phyloP scores from a whole-genome alignment of 2,888 invertebrate species.

The Melanargia galathea region DNA sequence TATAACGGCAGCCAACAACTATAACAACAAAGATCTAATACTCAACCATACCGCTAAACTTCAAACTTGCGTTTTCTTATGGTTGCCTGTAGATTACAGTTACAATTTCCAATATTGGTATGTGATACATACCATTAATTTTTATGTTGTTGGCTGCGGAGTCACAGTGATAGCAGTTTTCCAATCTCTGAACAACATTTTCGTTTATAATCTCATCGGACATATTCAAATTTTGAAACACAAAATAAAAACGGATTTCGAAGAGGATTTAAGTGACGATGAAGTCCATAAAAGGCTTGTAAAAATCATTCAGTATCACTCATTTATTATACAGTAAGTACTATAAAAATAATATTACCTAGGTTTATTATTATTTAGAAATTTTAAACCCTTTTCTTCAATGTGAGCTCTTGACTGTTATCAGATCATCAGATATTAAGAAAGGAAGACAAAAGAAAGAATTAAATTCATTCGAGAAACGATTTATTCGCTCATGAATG shows the following conservation, averaged over 20 bases:
- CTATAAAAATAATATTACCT: neutral
- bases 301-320: constrained; percentile 48
- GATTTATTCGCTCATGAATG: too few relatives aligned
- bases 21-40: constrained; percentile 44
- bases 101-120: constrained; percentile 48
- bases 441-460: too few relatives aligned
- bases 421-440: too few relatives aligned
- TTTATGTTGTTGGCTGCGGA: constrained; percentile 40
- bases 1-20: constrained; percentile 45
- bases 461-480: too few relatives aligned
- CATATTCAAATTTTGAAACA: constrained; percentile 52
- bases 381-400: too few relatives aligned
- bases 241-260: constrained; percentile 43
- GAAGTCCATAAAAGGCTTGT: constrained; percentile 44
- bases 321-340: constrained; percentile 50
- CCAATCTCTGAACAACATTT: constrained; percentile 48
- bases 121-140: constrained; percentile 42
- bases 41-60: constrained; percentile 46
- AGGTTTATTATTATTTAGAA: neutral
- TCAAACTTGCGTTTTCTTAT: constrained; percentile 50
- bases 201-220: constrained; percentile 51
- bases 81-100: constrained; percentile 54
- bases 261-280: constrained; percentile 38
- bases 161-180: constrained; percentile 42
- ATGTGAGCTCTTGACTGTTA: too few relatives aligned